These are phyloP conservation scores for Pegoplata infirma DNA, from an alignment of 2,888 invertebrate species.

Conservation along the genomic window DNA sequence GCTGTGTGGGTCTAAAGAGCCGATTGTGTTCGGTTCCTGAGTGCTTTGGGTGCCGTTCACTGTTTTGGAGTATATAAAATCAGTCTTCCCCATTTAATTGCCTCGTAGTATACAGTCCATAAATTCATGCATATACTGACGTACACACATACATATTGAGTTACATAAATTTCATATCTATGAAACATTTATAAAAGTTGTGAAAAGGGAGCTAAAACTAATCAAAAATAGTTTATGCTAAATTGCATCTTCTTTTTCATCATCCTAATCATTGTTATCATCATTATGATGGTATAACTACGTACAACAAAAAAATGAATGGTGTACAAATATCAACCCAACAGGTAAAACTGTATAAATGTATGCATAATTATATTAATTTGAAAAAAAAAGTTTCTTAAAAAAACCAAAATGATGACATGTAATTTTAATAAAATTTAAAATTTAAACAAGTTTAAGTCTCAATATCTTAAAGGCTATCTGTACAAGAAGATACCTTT, in stretches of 20 bases:
- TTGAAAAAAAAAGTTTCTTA: background rate
- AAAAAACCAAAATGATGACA: background rate
- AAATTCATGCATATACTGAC: conserved; percentile 4
- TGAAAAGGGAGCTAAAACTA: conserved; percentile 59
- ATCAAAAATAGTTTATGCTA: conserved; percentile 65
- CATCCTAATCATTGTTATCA: background rate
- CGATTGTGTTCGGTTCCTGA: no score
- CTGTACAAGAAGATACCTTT: no score
- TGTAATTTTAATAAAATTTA: background rate
- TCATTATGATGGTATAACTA: background rate
- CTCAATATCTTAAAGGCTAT: no score
- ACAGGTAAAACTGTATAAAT: conserved; percentile 5
- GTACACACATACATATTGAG: conserved; percentile 19
- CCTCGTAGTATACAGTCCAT: background rate
- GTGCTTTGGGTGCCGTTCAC: no score
- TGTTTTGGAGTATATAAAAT: background rate
- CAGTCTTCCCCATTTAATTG: background rate
- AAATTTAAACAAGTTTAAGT: no score
- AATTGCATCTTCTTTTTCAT: conserved; percentile 53
- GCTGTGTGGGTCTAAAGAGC: no score
- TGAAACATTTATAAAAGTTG: conserved; percentile 25
- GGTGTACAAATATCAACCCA: conserved; percentile 19
- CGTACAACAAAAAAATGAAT: conserved; percentile 7
- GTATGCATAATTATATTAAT: background rate
- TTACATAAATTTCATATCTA: conserved; percentile 47